phyloP scores from a whole-genome alignment of 2,113 vertebrate genomes.

The Bettongia penicillata region DNA sequence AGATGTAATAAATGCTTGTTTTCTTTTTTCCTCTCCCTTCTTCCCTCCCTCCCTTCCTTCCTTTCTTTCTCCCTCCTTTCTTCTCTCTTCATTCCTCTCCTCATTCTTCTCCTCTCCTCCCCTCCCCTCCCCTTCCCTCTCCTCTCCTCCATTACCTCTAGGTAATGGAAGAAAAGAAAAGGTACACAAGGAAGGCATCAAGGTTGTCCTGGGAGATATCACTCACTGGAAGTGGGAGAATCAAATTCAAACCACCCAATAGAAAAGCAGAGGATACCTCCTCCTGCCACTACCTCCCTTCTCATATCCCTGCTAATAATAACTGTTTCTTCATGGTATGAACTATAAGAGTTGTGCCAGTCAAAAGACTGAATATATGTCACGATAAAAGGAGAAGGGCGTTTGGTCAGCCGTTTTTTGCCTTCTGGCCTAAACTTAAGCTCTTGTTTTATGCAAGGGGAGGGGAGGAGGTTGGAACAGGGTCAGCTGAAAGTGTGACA shows the following conservation, averaged over 20 bases:
- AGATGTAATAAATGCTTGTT: neutral
- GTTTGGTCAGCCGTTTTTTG: neutral
- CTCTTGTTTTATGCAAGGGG: neutral
- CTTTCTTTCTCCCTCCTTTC: fast-evolving
- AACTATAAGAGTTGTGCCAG: neutral
- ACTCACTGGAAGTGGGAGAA: neutral
- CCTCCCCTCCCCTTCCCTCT: neutral
- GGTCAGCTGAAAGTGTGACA: no score
- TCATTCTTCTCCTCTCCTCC: fast-evolving
- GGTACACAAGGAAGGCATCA: neutral
- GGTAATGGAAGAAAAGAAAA: neutral
- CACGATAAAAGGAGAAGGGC: neutral
- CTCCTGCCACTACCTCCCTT: neutral
- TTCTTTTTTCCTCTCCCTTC: neutral
- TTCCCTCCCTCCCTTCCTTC: neutral
- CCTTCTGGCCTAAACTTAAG: neutral
- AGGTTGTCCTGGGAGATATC: neutral
- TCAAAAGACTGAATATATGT: neutral
- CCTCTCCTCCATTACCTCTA: neutral
- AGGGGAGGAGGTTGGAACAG: neutral
- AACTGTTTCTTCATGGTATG: neutral
- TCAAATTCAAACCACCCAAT: neutral
- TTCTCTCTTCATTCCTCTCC: no score
- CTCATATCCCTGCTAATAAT: neutral
- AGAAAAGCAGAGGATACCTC: neutral